phyloP scores from a whole-genome alignment of 2,113 vertebrate genomes.

The Stomatorhinus ivindoensis region DNA sequence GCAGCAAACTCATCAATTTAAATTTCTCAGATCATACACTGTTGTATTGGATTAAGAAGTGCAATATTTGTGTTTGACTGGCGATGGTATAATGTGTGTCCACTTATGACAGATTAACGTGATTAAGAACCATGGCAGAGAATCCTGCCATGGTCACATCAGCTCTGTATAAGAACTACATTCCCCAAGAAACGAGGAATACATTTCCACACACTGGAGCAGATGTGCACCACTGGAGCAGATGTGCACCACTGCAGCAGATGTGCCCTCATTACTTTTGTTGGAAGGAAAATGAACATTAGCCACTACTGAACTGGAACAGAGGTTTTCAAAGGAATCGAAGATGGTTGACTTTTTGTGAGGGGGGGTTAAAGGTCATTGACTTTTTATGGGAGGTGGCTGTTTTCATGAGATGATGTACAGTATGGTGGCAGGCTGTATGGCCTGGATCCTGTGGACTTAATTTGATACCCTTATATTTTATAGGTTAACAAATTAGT shows the following conservation, averaged over 20 bases:
- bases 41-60: constrained; percentile 7
- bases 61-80: constrained; percentile 18
- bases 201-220: not conserved
- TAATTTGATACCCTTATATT: not conserved
- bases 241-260: not conserved
- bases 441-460: not conserved
- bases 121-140: not conserved
- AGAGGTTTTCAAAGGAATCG: not conserved
- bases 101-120: not conserved
- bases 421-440: not conserved
- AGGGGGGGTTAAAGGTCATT: not conserved
- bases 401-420: not conserved
- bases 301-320: not conserved
- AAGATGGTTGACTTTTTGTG: not conserved
- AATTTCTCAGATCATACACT: not conserved
- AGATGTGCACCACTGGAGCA: not conserved
- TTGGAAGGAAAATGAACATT: not conserved
- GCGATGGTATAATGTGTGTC: not conserved
- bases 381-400: not conserved
- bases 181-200: not conserved
- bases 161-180: not conserved
- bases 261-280: not conserved
- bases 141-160: not conserved
- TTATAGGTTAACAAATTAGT: not conserved
- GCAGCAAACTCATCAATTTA: not conserved